Percentiles rank a stretch among this genome's conserved stretches.
Evolutionary conservation across 2,113 vertebrate species (phyloP).

Genomic region (Erpornis zantholeuca): DNA sequence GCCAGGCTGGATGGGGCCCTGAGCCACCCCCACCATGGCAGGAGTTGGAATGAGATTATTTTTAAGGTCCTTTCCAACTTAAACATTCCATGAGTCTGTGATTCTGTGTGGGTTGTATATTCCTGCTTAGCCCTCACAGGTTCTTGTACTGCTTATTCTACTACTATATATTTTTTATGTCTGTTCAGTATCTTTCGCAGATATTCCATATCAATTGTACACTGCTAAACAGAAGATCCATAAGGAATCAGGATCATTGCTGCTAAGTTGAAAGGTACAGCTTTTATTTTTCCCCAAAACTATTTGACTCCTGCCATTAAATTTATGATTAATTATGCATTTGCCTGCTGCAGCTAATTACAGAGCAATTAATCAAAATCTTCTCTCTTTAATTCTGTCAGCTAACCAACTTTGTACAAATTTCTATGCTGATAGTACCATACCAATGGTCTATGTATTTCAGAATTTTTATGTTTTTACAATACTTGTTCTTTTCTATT

Average conservation of each 20-base stretch:
- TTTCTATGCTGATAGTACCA: background rate
- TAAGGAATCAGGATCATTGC: background rate
- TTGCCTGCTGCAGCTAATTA: background rate
- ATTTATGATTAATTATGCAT: background rate
- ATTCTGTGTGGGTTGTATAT: background rate
- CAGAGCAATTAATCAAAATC: background rate
- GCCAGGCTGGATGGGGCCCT: rapidly evolving
- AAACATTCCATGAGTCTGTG: background rate
- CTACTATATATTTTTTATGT: background rate
- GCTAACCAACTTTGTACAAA: background rate
- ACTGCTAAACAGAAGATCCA: background rate
- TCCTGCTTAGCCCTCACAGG: background rate
- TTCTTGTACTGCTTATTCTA: background rate
- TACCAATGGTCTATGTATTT: background rate
- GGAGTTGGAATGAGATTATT: background rate
- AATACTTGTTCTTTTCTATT: background rate
- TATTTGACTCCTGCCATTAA: background rate
- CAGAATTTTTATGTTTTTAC: background rate
- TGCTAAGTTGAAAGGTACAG: background rate
- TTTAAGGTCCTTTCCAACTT: background rate
- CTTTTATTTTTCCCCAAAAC: background rate
- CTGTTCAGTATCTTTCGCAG: background rate
- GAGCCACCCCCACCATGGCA: background rate
- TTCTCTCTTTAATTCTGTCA: background rate
- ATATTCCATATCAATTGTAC: background rate